These are phyloP conservation scores for Gorilla gorilla DNA, from an alignment of 2,113 vertebrate genomes.

Conservation along the genomic window DNA sequence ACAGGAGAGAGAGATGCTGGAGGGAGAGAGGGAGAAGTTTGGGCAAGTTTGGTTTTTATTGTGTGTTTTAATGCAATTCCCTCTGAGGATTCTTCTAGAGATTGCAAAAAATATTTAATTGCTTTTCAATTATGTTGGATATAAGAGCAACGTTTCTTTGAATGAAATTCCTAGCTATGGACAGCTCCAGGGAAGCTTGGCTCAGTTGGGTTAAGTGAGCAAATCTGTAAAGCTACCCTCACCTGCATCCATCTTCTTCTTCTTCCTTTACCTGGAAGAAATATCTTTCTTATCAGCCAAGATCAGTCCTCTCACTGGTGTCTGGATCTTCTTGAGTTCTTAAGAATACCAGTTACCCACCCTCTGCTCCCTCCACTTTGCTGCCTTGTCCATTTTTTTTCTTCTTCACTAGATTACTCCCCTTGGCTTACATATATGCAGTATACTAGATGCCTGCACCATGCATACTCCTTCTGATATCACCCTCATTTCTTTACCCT, in stretches of 20 bases:
- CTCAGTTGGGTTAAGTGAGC: not conserved
- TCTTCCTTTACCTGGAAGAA: not conserved
- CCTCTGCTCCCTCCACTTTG: not conserved
- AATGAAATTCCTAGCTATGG: not conserved
- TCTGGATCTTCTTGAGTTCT: not conserved
- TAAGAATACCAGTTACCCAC: not conserved
- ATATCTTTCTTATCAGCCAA: not conserved
- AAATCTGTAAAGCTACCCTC: not conserved
- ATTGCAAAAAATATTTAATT: slow-evolving; percentile 1
- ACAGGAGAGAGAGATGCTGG: not conserved
- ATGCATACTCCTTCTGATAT: not conserved
- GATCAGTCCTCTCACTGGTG: not conserved
- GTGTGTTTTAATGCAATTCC: not conserved
- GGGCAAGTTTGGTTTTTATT: not conserved
- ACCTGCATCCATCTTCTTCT: not conserved
- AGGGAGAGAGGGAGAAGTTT: not conserved
- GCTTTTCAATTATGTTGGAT: slow-evolving; percentile 44
- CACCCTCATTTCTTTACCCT: not conserved
- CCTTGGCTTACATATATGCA: not conserved
- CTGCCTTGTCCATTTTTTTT: not conserved
- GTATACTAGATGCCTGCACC: not conserved
- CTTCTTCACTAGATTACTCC: not conserved
- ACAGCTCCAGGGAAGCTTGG: not conserved
- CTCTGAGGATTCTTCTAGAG: slow-evolving; percentile 28
- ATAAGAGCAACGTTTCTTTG: not conserved